A percentile compares a stretch with the other conserved stretches of the same genome.
phyloP scores from a whole-genome alignment of 2,113 vertebrate genomes.

The Gallinago undulata region DNA sequence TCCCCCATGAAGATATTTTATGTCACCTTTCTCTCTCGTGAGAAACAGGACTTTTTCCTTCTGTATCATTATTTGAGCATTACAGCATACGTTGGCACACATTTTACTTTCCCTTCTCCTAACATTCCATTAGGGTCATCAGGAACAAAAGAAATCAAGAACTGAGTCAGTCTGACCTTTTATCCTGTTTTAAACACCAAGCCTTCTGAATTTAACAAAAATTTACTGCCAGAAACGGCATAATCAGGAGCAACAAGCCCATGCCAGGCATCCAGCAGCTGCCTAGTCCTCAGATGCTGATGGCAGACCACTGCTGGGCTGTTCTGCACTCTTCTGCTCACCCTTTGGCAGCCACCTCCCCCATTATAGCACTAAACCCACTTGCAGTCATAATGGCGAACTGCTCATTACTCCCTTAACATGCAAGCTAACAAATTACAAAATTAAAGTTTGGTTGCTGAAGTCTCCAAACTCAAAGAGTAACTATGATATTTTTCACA shows the following conservation, averaged over 20 bases:
- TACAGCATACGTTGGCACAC: neutral
- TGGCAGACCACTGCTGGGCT: neutral
- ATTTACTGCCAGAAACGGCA: neutral
- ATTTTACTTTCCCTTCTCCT: neutral
- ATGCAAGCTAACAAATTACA: neutral
- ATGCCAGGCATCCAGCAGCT: neutral
- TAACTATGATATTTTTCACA: neutral
- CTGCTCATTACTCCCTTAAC: neutral
- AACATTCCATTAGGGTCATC: neutral
- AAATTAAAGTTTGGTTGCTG: neutral
- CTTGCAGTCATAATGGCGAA: neutral
- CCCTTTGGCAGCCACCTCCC: neutral
- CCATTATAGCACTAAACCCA: neutral
- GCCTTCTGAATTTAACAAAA: neutral
- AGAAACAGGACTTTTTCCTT: neutral
- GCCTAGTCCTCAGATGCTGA: neutral
- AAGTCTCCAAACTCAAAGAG: neutral
- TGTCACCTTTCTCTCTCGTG: neutral
- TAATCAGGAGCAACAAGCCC: neutral
- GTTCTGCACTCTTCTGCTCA: neutral
- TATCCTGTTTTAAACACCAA: neutral
- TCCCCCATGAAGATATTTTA: neutral
- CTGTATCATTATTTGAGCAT: neutral
- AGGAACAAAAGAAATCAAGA: neutral
- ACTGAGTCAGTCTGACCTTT: neutral